These are phyloP conservation scores for Sigmodon hispidus DNA, from an alignment of 2,113 vertebrate species.

Conservation along the genomic window DNA sequence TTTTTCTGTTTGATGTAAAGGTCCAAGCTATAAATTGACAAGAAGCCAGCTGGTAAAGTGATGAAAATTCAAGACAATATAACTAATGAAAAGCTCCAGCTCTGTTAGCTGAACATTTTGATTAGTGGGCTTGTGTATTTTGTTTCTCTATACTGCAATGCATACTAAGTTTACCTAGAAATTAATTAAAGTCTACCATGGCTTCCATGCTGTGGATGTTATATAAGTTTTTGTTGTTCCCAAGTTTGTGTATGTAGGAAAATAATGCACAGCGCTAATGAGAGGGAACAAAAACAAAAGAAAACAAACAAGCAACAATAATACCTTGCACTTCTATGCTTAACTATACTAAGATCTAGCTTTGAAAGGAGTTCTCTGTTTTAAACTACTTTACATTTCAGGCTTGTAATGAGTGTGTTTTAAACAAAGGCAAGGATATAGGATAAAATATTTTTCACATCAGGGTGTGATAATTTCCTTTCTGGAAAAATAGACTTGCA, in stretches of 20 bases:
- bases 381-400: constrained; percentile 2
- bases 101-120: constrained; percentile 80
- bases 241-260: constrained; percentile 44
- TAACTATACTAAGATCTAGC: constrained; percentile 52
- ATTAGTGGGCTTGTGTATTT: constrained; percentile 76
- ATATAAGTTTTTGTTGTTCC: constrained; percentile 60
- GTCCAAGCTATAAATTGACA: constrained; percentile 84
- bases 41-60: constrained; percentile 83
- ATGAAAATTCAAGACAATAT: constrained; percentile 83
- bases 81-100: constrained; percentile 76
- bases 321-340: neutral
- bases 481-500: neutral
- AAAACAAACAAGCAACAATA: too few species aligned
- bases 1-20: constrained; percentile 83
- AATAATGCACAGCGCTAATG: constrained; percentile 59
- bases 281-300: neutral
- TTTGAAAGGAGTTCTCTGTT: neutral
- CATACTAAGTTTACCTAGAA: constrained; percentile 82
- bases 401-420: neutral
- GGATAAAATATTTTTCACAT: neutral
- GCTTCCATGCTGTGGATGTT: constrained; percentile 35
- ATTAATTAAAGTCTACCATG: constrained; percentile 78
- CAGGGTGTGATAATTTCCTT: neutral
- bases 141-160: constrained; percentile 78
- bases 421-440: neutral